phyloP scores from a whole-genome alignment of 1,140 invertebrate genomes.

The Drosophila ohnishii region DNA sequence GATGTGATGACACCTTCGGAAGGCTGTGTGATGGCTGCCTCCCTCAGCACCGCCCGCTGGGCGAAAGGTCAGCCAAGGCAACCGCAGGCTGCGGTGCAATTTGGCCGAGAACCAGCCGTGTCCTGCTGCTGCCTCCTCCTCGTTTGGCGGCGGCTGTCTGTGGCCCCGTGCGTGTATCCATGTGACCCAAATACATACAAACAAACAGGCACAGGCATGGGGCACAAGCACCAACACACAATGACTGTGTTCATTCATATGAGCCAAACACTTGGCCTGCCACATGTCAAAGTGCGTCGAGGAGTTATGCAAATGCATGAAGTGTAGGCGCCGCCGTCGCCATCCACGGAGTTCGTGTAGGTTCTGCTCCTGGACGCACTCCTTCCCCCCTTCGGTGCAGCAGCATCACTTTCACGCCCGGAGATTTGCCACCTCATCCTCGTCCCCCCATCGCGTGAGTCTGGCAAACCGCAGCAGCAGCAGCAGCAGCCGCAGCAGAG shows the following conservation, averaged over 20 bases:
- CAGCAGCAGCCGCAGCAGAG: background rate
- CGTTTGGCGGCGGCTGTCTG: slow-evolving; percentile 39
- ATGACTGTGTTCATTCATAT: slow-evolving; percentile 49
- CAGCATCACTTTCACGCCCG: slow-evolving; percentile 15
- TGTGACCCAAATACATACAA: slow-evolving; percentile 73
- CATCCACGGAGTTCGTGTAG: slow-evolving; percentile 46
- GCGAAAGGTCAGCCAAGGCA: slow-evolving; percentile 72
- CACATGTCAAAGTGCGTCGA: slow-evolving; percentile 77
- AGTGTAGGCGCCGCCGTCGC: slow-evolving; percentile 44
- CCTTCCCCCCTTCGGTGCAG: background rate
- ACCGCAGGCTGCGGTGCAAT: slow-evolving; percentile 65
- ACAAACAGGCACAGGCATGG: slow-evolving; percentile 11
- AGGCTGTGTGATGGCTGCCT: slow-evolving; percentile 20
- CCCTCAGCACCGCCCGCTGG: slow-evolving; percentile 29
- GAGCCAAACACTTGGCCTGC: slow-evolving; percentile 51
- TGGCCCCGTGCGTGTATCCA: slow-evolving; percentile 48
- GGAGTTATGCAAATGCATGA: slow-evolving; percentile 76
- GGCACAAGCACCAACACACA: slow-evolving; percentile 15
- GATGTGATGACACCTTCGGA: slow-evolving; percentile 69
- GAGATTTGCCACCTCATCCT: slow-evolving; percentile 4
- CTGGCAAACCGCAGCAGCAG: slow-evolving; percentile 58
- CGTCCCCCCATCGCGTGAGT: slow-evolving; percentile 20
- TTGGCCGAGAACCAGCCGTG: slow-evolving; percentile 51
- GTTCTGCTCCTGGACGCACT: slow-evolving; percentile 5
- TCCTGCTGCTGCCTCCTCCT: slow-evolving; percentile 43